A percentile compares a stretch with the other conserved stretches of the same genome.
Evolutionary conservation across 2,888 invertebrate species (phyloP).

Genomic region (Ichneumoninae sp.): DNA sequence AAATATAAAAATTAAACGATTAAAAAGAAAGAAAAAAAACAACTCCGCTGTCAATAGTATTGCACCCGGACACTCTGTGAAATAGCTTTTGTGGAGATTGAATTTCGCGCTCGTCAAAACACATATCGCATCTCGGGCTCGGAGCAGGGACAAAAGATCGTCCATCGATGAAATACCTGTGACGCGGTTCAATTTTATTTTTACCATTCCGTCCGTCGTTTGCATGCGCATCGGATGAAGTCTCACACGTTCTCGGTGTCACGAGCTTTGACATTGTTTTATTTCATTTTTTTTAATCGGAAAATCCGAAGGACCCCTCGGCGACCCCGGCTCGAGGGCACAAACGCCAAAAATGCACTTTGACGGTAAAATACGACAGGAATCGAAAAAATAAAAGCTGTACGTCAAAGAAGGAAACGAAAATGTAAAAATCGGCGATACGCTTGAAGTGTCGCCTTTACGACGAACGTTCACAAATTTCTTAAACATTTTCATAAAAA

Average conservation of each 20-base stretch:
- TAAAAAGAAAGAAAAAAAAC: background rate
- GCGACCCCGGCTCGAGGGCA: too few relatives aligned
- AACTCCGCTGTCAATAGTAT: background rate
- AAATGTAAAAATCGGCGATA: conserved; percentile 3
- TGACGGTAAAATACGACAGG: conserved; percentile 21
- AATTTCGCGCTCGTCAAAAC: background rate
- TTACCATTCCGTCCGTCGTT: background rate
- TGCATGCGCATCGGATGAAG: background rate
- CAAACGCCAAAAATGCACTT: background rate
- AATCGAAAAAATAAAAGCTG: conserved; percentile 6
- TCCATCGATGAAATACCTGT: background rate
- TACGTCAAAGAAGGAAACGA: conserved; percentile 33
- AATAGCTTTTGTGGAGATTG: background rate
- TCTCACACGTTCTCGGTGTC: background rate
- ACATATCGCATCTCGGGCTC: background rate
- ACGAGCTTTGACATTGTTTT: conserved; percentile 2
- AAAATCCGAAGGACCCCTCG: too few relatives aligned
- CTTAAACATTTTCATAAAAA: background rate
- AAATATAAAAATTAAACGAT: background rate
- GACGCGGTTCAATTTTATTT: background rate
- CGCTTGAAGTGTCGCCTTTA: conserved; percentile 26
- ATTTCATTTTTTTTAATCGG: background rate
- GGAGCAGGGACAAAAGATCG: background rate
- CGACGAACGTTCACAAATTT: conserved; percentile 12
- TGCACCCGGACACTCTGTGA: background rate